Percentiles rank a stretch among this genome's conserved stretches.
Conservation (phyloP, 2,113 vertebrate genomes). For the Ceyx melanurus region DNA sequence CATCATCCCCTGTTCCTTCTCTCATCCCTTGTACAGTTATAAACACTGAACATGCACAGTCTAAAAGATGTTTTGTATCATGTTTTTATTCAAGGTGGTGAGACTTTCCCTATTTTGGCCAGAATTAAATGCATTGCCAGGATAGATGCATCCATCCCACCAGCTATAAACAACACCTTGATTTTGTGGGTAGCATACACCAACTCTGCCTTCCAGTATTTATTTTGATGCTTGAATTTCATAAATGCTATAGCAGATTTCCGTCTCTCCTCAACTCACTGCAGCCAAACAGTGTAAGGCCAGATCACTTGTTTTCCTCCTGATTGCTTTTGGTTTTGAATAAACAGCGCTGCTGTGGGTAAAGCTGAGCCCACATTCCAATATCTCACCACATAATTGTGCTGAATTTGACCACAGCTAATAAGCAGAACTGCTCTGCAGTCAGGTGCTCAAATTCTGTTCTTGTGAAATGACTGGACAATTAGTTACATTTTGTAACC, state of each 20-base stretch:
- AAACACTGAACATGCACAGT: not conserved
- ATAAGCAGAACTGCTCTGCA: not conserved
- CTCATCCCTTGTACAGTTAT: not conserved
- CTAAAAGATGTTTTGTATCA: not conserved
- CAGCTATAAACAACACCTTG: not conserved
- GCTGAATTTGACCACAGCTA: not conserved
- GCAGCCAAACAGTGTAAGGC: not conserved
- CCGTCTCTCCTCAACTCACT: not conserved
- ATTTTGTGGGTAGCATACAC: not conserved
- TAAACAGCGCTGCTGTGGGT: not conserved
- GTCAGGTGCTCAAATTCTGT: not conserved
- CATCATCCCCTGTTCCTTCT: not conserved
- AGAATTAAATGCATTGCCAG: not conserved
- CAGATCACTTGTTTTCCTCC: not conserved
- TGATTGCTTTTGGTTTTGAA: not conserved
- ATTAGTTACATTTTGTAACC: not conserved
- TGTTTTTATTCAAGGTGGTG: not conserved
- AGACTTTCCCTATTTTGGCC: not conserved
- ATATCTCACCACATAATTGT: not conserved
- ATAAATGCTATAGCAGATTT: not conserved
- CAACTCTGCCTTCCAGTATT: not conserved
- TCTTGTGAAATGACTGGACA: rapidly evolving
- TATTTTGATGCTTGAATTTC: not conserved
- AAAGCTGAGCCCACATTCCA: slow-evolving; percentile 10
- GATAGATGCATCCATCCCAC: not conserved